Conservation (phyloP, 2,888 invertebrate genomes). For the Dyspetes luteomarginatus region DNA sequence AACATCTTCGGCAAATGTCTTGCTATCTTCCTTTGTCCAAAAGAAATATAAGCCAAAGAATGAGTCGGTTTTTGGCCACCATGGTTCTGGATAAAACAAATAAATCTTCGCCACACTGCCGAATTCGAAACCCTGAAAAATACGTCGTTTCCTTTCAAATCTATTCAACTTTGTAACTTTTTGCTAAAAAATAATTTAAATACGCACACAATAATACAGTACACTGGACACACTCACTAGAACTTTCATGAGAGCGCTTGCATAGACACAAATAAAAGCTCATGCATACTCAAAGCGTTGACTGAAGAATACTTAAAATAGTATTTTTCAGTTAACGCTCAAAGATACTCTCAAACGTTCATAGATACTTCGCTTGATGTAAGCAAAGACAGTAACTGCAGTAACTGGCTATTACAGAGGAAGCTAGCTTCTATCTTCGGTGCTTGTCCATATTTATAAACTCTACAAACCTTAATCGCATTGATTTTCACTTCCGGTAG, state of each 20-base stretch:
- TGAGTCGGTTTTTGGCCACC: slow-evolving; percentile 84
- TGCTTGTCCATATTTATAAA: neutral
- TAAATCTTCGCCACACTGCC: slow-evolving; percentile 89
- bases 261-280: too few relatives aligned
- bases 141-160: neutral
- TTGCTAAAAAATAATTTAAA: neutral
- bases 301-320: too few relatives aligned
- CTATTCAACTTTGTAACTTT: neutral
- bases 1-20: slow-evolving; percentile 57
- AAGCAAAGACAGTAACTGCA: too few relatives aligned
- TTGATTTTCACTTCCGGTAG: slow-evolving; percentile 85
- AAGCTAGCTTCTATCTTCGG: too few relatives aligned
- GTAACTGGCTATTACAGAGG: too few relatives aligned
- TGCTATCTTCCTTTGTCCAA: slow-evolving; percentile 85
- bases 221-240: too few relatives aligned
- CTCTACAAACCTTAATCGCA: slow-evolving; percentile 83
- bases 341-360: too few relatives aligned
- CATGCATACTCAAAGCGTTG: too few relatives aligned
- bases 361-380: too few relatives aligned
- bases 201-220: too few relatives aligned
- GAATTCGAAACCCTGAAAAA: slow-evolving; percentile 85
- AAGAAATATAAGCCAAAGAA: slow-evolving; percentile 83
- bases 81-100: slow-evolving; percentile 86
- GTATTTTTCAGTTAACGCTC: too few relatives aligned
- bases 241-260: too few relatives aligned